These are phyloP conservation scores for Bujurquina vittata DNA, from an alignment of 2,113 vertebrate species.

Conservation along the genomic window DNA sequence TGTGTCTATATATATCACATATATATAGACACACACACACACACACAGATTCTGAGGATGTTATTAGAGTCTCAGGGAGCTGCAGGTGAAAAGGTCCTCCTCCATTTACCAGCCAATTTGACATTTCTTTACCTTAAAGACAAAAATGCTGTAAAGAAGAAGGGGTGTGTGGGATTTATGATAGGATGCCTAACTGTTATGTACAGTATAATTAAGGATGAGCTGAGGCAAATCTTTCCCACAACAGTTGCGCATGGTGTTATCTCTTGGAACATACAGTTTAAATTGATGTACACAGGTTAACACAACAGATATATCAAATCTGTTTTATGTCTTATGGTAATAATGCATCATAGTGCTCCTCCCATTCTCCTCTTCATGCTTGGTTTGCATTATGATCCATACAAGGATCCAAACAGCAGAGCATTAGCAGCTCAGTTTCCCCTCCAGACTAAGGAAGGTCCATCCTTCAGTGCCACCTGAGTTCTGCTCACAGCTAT, in stretches of 20 bases:
- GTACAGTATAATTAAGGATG: background rate
- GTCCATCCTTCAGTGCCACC: slow-evolving; percentile 14
- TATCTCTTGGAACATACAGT: slow-evolving; percentile 31
- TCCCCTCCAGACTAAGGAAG: background rate
- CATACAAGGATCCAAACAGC: background rate
- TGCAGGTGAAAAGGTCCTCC: slow-evolving; percentile 91
- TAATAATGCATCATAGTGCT: background rate
- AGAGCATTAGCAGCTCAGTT: background rate
- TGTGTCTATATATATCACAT: too few relatives aligned
- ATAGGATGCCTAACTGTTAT: background rate
- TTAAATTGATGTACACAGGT: slow-evolving; percentile 29
- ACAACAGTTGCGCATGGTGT: background rate
- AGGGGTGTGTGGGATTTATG: background rate
- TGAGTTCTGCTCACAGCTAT: slow-evolving; percentile 21
- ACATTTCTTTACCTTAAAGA: slow-evolving; percentile 27
- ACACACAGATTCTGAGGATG: slow-evolving; percentile 72
- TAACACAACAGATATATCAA: slow-evolving; percentile 45
- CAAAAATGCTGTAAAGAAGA: slow-evolving; percentile 3
- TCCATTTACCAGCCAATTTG: slow-evolving; percentile 55
- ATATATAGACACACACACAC: too few relatives aligned
- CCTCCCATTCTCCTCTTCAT: background rate
- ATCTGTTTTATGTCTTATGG: slow-evolving; percentile 31
- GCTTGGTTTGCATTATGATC: slow-evolving; percentile 20
- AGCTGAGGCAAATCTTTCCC: background rate
- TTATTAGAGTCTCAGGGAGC: slow-evolving; percentile 91